These are phyloP conservation scores for Caenorhabditis parvicauda DNA, from an alignment of 2,888 invertebrate genomes.

Conservation along the genomic window DNA sequence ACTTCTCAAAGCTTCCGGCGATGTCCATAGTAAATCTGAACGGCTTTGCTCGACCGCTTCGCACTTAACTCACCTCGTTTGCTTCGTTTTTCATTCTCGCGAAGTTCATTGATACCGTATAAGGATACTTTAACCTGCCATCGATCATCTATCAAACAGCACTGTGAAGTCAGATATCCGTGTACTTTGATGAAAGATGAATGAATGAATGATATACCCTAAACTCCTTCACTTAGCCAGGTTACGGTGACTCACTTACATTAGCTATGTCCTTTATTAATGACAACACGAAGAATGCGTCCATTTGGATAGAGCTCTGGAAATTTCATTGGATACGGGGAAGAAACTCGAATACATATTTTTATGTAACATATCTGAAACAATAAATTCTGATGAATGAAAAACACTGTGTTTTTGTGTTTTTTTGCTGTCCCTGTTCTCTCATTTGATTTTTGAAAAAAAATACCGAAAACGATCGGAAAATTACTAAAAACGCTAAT, in stretches of 20 bases:
- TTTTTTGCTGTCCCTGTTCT: no score
- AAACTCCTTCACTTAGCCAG: background rate
- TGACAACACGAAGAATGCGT: conserved; percentile 56
- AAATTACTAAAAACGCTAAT: no score
- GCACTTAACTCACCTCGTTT: conserved; percentile 2
- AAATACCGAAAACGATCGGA: no score
- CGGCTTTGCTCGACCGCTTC: background rate
- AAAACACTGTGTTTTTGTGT: no score
- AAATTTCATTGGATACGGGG: no score
- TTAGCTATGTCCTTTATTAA: conserved; percentile 50
- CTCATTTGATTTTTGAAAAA: no score
- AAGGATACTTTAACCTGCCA: conserved; percentile 45
- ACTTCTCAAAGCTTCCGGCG: conserved; percentile 40
- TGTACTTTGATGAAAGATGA: conserved; percentile 11
- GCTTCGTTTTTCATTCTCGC: conserved; percentile 7
- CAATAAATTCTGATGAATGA: no score
- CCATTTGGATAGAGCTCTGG: conserved; percentile 44
- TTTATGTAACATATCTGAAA: no score
- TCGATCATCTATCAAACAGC: conserved; percentile 39
- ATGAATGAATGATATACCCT: conserved; percentile 20
- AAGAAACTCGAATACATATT: no score
- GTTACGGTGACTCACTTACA: conserved; percentile 12
- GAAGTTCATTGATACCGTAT: conserved; percentile 9
- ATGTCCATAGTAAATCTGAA: conserved; percentile 45
- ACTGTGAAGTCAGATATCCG: conserved; percentile 25